Percentiles rank a stretch among this genome's conserved stretches.
phyloP scores from a whole-genome alignment of 1,140 invertebrate genomes.

The Berghia stephanieae region DNA sequence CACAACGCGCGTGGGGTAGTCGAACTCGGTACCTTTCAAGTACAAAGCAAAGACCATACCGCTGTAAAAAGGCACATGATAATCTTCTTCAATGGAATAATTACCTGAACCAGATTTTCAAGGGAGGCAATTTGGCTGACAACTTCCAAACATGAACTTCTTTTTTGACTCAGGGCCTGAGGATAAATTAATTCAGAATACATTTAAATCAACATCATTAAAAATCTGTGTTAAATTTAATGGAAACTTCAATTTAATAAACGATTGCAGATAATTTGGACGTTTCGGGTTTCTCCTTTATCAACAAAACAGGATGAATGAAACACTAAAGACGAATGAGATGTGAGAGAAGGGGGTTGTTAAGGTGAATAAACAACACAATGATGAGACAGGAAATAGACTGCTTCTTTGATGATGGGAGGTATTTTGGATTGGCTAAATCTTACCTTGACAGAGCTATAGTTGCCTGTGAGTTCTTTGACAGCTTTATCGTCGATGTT shows the following conservation, averaged over 20 bases:
- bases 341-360: not conserved
- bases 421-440: not conserved
- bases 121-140: constrained; percentile 45
- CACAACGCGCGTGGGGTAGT: not conserved
- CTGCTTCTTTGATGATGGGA: not conserved
- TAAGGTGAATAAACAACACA: too few relatives aligned
- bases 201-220: not conserved
- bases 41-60: too few relatives aligned
- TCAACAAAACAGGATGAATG: too few relatives aligned
- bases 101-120: constrained; percentile 50
- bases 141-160: constrained; percentile 48
- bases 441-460: constrained; percentile 44
- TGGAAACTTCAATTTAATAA: too few relatives aligned
- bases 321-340: too few relatives aligned
- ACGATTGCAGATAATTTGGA: too few relatives aligned
- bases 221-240: too few relatives aligned
- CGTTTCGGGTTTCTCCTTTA: too few relatives aligned
- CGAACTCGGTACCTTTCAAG: too few relatives aligned
- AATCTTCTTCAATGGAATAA: too few relatives aligned
- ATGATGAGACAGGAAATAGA: too few relatives aligned
- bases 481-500: constrained; percentile 30
- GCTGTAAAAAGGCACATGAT: not conserved
- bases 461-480: constrained; percentile 36
- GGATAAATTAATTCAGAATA: not conserved
- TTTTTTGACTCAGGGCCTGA: constrained; percentile 46